These are phyloP conservation scores for Sussaba pulchella DNA, from an alignment of 2,888 invertebrate genomes.

Conservation along the genomic window DNA sequence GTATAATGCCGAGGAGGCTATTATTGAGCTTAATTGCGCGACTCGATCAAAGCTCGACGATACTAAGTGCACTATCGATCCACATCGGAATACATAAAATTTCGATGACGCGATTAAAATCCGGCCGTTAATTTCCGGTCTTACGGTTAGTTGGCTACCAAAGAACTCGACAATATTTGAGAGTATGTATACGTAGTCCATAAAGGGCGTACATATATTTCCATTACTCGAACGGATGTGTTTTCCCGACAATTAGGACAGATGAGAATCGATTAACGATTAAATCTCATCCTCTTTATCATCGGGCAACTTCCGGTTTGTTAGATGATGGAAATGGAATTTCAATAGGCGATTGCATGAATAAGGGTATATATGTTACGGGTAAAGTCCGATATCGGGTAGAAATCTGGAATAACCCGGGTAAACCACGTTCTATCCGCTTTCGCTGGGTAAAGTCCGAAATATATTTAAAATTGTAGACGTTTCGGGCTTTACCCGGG, in stretches of 20 bases:
- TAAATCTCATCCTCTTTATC: conserved; percentile 32
- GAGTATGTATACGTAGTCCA: conserved; percentile 3
- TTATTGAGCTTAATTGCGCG: conserved; percentile 49
- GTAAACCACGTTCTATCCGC: too few relatives aligned
- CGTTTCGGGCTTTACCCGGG: too few relatives aligned
- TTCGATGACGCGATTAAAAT: conserved; percentile 56
- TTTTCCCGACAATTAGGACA: conserved; percentile 24
- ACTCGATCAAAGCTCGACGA: conserved; percentile 37
- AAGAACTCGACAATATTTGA: conserved; percentile 26
- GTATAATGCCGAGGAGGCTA: conserved; percentile 27
- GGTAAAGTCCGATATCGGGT: too few relatives aligned
- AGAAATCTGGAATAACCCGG: too few relatives aligned
- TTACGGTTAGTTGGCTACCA: conserved; percentile 17
- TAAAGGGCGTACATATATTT: neutral
- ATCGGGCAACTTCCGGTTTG: neutral
- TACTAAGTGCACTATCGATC: conserved; percentile 17
- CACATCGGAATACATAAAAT: conserved; percentile 41
- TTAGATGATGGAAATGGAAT: conserved; percentile 7
- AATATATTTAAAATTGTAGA: too few relatives aligned
- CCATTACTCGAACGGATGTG: conserved; percentile 36
- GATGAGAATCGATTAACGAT: conserved; percentile 45
- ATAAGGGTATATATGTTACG: neutral
- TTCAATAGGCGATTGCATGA: neutral
- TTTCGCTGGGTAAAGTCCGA: too few relatives aligned
- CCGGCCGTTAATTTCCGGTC: conserved; percentile 45